Percentiles rank a stretch among this genome's conserved stretches.
Conservation (phyloP, 2,888 invertebrate genomes). For the Diarsia rubi region DNA sequence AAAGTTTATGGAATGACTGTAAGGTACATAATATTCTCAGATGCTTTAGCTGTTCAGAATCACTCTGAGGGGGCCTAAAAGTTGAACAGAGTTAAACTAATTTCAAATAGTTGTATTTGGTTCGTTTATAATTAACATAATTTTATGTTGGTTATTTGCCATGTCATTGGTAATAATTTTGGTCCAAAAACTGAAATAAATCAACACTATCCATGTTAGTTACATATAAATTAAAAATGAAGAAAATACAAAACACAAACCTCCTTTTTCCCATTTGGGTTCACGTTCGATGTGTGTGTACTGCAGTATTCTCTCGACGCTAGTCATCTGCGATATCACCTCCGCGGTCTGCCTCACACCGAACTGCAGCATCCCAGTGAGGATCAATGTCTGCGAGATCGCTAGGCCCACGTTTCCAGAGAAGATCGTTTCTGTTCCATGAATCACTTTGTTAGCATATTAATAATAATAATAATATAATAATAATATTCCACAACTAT, state of each 20-base stretch:
- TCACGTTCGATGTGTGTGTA: conserved; percentile 94
- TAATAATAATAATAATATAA: no score
- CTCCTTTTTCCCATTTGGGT: conserved; percentile 87
- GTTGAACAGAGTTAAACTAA: background rate
- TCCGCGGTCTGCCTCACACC: conserved; percentile 93
- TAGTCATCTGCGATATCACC: conserved; percentile 93
- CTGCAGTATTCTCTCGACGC: conserved; percentile 93
- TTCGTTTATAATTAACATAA: background rate
- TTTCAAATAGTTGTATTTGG: background rate
- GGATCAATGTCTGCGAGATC: conserved; percentile 93
- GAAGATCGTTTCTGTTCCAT: conserved; percentile 85
- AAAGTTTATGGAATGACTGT: background rate
- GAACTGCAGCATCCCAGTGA: conserved; percentile 93
- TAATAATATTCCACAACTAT: no score
- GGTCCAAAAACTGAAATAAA: background rate
- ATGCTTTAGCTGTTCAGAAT: background rate
- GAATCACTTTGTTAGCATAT: conserved; percentile 21
- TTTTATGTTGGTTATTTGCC: background rate
- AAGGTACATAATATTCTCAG: background rate
- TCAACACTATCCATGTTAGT: no score
- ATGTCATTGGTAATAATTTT: background rate
- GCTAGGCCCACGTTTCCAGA: conserved; percentile 93
- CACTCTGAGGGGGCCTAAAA: background rate
- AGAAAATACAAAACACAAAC: conserved; percentile 68
- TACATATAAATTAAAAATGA: no score